phyloP scores from a whole-genome alignment of 2,888 invertebrate species.

The Unio delphinus region DNA sequence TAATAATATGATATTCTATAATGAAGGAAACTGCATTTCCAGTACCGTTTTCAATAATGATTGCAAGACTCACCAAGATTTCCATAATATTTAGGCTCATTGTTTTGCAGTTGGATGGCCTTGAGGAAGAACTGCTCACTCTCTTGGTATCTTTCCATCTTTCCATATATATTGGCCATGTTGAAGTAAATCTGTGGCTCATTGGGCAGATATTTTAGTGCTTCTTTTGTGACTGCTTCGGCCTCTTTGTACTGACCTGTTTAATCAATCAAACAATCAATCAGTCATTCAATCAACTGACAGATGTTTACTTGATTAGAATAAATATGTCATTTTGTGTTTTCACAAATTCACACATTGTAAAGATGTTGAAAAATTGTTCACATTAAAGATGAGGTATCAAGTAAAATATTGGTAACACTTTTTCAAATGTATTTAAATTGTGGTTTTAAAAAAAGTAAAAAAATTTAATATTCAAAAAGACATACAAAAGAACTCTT shows the following conservation, averaged over 20 bases:
- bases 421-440: no score
- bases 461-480: no score
- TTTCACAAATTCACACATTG: no score
- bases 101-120: constrained; percentile 80
- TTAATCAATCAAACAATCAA: not conserved
- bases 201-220: constrained; percentile 80
- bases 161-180: constrained; percentile 90
- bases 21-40: no score
- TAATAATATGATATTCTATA: no score
- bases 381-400: no score
- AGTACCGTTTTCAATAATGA: not conserved
- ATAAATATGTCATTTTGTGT: no score
- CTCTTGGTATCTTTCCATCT: constrained; percentile 81
- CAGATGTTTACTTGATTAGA: no score
- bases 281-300: not conserved
- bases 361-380: not conserved
- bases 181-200: constrained; percentile 88
- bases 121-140: constrained; percentile 87
- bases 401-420: not conserved
- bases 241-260: constrained; percentile 81
- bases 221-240: constrained; percentile 80
- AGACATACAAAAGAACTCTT: no score
- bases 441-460: no score
- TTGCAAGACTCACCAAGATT: constrained; percentile 83
- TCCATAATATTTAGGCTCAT: constrained; percentile 86